Evolutionary conservation across 2,113 vertebrate genomes (phyloP).

Genomic region (Cinclus cinclus): DNA sequence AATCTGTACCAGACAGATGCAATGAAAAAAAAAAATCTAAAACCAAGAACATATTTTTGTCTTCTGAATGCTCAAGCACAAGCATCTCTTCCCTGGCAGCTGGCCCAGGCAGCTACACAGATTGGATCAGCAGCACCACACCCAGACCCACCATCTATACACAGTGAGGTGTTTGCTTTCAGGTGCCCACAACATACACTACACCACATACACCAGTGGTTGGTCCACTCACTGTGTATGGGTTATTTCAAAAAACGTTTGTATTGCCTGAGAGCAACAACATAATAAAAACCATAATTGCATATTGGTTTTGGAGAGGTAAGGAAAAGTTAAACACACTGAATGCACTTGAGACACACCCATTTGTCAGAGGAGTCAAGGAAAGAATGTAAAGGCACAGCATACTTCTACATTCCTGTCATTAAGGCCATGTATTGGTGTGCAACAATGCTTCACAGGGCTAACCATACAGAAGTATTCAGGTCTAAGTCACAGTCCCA

Average conservation of each 20-base stretch:
- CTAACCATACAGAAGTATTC: constrained; percentile 35
- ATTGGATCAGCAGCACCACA: neutral
- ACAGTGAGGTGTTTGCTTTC: neutral
- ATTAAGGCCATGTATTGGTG: constrained; percentile 28
- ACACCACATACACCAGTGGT: neutral
- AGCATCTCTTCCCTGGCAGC: neutral
- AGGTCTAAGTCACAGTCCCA: neutral
- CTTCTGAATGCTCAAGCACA: neutral
- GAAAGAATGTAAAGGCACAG: constrained; percentile 41
- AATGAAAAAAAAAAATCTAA: neutral
- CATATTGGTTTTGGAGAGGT: neutral
- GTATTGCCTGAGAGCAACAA: neutral
- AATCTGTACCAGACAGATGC: constrained; percentile 65
- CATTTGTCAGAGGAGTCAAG: neutral
- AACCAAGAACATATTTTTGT: neutral
- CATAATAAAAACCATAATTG: neutral
- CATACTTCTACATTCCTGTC: neutral
- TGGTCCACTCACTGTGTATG: neutral
- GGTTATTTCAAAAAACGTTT: neutral
- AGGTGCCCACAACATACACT: neutral
- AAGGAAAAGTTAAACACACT: constrained; percentile 29
- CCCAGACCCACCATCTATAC: neutral
- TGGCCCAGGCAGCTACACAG: constrained; percentile 11
- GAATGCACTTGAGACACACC: neutral
- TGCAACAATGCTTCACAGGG: constrained; percentile 25